Conservation (phyloP, 2,888 invertebrate genomes). For the Spisula subtruncata region DNA sequence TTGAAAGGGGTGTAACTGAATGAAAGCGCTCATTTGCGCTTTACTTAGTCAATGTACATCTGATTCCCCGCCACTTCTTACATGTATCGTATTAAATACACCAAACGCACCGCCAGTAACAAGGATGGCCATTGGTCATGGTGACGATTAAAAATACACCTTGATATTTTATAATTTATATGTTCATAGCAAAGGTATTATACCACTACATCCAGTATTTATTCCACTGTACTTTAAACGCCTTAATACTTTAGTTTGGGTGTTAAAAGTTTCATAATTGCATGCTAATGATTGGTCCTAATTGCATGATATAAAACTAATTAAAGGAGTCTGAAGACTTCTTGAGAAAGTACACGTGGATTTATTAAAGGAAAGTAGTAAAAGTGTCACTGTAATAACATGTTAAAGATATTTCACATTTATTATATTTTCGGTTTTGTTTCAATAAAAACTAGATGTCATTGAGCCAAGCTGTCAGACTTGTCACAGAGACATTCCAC, state of each 20-base stretch:
- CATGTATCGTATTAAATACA: too few species aligned
- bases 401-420: background rate
- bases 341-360: background rate
- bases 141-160: too few species aligned
- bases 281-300: background rate
- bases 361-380: background rate
- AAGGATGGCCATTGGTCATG: too few species aligned
- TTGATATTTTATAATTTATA: too few species aligned
- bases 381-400: constrained; percentile 4
- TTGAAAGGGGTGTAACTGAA: too few species aligned
- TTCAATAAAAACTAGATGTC: constrained; percentile 11
- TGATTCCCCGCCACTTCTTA: background rate
- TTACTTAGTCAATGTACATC: too few species aligned
- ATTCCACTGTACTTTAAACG: too few species aligned
- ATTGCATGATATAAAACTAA: constrained; percentile 7
- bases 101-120: too few species aligned
- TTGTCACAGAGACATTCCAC: constrained; percentile 8
- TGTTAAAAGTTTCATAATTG: background rate
- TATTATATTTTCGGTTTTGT: constrained; percentile 11
- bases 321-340: background rate
- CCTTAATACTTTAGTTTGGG: background rate
- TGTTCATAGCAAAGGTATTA: too few species aligned
- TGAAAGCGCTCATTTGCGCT: too few species aligned
- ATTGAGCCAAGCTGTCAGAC: background rate
- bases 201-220: too few species aligned